Conservation (phyloP, 2,113 vertebrate genomes). For the Helogale parvula region DNA sequence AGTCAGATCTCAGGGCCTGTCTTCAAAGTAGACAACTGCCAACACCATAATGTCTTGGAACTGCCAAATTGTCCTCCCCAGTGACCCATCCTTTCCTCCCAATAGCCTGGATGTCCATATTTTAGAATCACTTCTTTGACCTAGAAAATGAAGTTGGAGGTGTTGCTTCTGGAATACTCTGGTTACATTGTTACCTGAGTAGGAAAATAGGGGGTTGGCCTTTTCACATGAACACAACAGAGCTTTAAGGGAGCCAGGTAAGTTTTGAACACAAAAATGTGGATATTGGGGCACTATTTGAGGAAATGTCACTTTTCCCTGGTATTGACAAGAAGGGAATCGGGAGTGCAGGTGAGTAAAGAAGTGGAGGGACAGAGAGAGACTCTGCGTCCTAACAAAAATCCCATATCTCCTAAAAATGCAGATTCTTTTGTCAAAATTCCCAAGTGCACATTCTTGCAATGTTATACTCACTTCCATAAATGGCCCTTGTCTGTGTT, state of each 20-base stretch:
- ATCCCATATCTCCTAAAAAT: background rate
- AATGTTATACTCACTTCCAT: conserved; percentile 38
- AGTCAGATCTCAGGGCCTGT: background rate
- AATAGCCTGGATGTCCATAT: background rate
- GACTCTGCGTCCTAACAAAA: background rate
- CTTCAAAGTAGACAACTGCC: background rate
- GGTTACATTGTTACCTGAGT: background rate
- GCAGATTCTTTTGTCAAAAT: conserved; percentile 45
- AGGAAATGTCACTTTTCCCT: background rate
- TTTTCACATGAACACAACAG: background rate
- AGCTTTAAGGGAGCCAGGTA: background rate
- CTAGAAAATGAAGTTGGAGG: background rate
- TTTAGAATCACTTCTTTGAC: background rate
- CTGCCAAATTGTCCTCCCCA: background rate
- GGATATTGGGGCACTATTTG: too few relatives aligned
- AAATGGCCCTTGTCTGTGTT: conserved; percentile 42
- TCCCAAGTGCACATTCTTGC: conserved; percentile 36
- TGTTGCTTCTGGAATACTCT: background rate
- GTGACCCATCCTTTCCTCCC: background rate
- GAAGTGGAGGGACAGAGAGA: background rate
- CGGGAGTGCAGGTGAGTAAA: background rate
- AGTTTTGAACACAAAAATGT: background rate
- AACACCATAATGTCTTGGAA: background rate
- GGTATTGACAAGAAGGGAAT: background rate
- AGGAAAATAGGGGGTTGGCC: background rate